Conservation (phyloP, 2,113 vertebrate species). For the Pteruthius melanotis region DNA sequence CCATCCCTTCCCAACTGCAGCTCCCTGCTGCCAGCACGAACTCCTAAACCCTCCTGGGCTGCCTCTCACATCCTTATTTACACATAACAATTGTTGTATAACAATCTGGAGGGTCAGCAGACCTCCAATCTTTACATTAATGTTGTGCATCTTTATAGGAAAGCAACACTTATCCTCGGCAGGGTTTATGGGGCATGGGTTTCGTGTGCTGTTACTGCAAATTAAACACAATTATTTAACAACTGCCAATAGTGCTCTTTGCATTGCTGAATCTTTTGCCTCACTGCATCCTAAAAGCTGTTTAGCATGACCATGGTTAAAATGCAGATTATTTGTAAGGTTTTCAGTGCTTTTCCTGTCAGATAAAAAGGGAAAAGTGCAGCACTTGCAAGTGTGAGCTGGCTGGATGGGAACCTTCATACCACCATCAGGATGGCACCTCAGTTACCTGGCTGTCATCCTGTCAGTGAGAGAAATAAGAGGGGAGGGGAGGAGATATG, state of each 20-base stretch:
- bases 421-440: not conserved
- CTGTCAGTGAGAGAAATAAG: not conserved
- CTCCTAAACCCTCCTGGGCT: not conserved
- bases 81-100: not conserved
- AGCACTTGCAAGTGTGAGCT: not conserved
- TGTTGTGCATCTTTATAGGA: not conserved
- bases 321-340: not conserved
- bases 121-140: not conserved
- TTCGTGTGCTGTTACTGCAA: not conserved
- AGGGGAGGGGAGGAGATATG: not conserved
- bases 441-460: not conserved
- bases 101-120: not conserved
- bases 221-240: not conserved
- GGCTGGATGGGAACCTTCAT: not conserved
- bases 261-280: not conserved
- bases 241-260: not conserved
- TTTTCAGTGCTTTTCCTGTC: not conserved
- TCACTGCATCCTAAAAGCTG: not conserved
- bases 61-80: not conserved
- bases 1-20: not conserved
- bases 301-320: not conserved
- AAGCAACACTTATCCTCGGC: not conserved
- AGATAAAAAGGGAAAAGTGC: not conserved
- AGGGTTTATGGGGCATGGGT: not conserved
- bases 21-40: not conserved